Base-by-base conservation (phyloP, 2,113 vertebrate genomes). In the Bufo gargarizans region DNA sequence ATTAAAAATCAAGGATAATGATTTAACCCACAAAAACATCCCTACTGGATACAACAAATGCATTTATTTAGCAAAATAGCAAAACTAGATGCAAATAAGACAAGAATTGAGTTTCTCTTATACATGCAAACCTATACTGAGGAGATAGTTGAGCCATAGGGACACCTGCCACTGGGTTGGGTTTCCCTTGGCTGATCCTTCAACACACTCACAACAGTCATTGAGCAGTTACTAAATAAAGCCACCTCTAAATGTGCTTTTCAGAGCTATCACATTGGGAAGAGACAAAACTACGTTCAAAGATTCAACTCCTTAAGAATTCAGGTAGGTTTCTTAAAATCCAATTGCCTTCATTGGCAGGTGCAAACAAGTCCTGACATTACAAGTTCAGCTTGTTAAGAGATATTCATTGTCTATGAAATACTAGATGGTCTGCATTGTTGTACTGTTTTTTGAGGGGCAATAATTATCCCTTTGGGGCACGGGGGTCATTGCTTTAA, bases 231-330 rank as follows among this genome's bases (percentile, higher is more conserved):
- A 65, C 12, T 19, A 3, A n/a, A 65, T 4, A 65, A 17, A 19
- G 3, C 16, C 4, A 20, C 63, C 63, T 67, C n/a, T 47, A 76
- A 49, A 17, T 17, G 14, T 83, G 47, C 69, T 65, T 86, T 86
- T 61, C 20, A 86, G 84, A 86, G 84, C 58, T 77, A 63, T 77
- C 84, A 86, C 7, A 53, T 0, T 9, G 20, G 22, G 0, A 63
- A 58, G 59, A 63, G 45, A 65, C 56, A 49, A 13, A 61, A 5
- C 8, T 9, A 4, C 55, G 9, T 61, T n/a, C 9, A 49, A 33
- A 69, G 82, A 33, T 22, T 0, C 5, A 65, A 22, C 8, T 61
- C 84, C 16, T 49, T 49, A 16, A 56, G 83, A 65, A 19, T 63
- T 50, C 49, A 58, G 6, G 84, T 86, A 86, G 49, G 84, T 77